Conservation (phyloP, 2,888 invertebrate genomes). For the Pollenia amentaria region DNA sequence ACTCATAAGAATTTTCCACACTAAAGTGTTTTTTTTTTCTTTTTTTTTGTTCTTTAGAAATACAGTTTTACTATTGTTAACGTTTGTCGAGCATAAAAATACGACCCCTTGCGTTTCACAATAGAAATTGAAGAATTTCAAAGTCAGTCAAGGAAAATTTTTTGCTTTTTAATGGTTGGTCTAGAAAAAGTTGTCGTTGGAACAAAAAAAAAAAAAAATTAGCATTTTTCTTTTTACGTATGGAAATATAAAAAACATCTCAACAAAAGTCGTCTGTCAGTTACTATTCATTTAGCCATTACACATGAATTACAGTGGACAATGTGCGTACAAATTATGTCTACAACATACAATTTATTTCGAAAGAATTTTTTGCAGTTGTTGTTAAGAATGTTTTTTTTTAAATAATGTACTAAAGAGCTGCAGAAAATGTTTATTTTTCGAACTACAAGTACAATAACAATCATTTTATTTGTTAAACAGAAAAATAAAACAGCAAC, state of each 20-base stretch:
- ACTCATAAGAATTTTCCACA: conserved; percentile 50
- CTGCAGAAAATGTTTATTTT: conserved; percentile 12
- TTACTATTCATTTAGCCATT: conserved; percentile 36
- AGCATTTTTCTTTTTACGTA: conserved; percentile 55
- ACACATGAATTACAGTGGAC: conserved; percentile 73
- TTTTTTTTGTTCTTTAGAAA: conserved; percentile 16
- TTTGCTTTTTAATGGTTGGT: conserved; percentile 18
- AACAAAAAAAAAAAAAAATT: conserved; percentile 35
- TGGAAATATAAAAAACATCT: conserved; percentile 9
- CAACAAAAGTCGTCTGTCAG: conserved; percentile 26
- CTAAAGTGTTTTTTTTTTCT: conserved; percentile 34
- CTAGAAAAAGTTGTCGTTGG: conserved; percentile 5
- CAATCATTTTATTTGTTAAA: conserved; percentile 72
- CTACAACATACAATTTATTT: conserved; percentile 57
- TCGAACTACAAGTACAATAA: conserved; percentile 40
- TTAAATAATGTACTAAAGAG: neutral
- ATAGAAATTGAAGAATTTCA: neutral
- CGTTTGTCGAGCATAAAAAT: conserved; percentile 22
- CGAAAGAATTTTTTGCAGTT: neutral
- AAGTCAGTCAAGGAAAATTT: conserved; percentile 32
- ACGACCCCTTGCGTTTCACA: conserved; percentile 8
- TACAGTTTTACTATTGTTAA: conserved; percentile 39
- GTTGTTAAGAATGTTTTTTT: neutral
- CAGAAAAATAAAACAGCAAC: conserved; percentile 40
- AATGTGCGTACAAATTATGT: conserved; percentile 73